phyloP scores from a whole-genome alignment of 2,113 vertebrate genomes.

The Hemiprocne comata region DNA sequence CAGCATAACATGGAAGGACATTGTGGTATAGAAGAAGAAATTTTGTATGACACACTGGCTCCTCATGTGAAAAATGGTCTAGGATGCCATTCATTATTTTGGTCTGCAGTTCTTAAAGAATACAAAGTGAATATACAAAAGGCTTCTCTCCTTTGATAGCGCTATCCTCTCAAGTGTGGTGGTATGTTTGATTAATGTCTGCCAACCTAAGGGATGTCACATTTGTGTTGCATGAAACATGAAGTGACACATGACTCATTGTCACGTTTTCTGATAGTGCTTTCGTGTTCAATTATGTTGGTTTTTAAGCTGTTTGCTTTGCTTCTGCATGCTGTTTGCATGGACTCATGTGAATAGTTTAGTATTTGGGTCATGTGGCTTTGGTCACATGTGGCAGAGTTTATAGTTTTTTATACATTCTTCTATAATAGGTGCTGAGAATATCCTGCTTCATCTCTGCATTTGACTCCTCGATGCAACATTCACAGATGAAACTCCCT shows the following conservation, averaged over 20 bases:
- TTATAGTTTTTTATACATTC: not conserved
- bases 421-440: not conserved
- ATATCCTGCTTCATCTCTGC: not conserved
- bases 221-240: conserved; percentile 46
- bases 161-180: conserved; percentile 63
- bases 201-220: conserved; percentile 55
- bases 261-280: conserved; percentile 29
- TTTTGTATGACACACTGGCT: conserved; percentile 57
- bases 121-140: conserved; percentile 69
- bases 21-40: conserved; percentile 64
- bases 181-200: conserved; percentile 68
- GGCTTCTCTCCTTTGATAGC: conserved; percentile 44
- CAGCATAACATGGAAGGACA: conserved; percentile 63
- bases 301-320: conserved; percentile 9
- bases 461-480: not conserved
- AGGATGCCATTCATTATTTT: conserved; percentile 69
- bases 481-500: not conserved
- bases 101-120: conserved; percentile 57
- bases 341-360: not conserved
- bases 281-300: conserved; percentile 53
- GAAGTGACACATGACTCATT: conserved; percentile 55
- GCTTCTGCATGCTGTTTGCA: not conserved
- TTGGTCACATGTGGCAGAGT: not conserved
- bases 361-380: not conserved
- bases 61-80: conserved; percentile 68